Base-by-base conservation (phyloP, 2,888 invertebrate genomes). In the Luperina testacea region DNA sequence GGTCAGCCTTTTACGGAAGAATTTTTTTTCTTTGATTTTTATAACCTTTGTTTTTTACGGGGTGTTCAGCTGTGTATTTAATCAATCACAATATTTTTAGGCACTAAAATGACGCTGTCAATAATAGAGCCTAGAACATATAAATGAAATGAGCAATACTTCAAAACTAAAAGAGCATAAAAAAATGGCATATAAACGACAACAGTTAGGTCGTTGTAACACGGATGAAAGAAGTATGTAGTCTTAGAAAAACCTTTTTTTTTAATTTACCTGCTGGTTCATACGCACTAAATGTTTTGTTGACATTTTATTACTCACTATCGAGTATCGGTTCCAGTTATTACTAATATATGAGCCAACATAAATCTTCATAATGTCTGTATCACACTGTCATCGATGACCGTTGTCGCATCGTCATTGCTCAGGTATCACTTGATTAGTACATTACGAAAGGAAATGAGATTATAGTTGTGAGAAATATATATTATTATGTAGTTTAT, bases 371-470 rank as follows among this genome's bases (percentile, higher is more conserved):
- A 45, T 64, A 63, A 75, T 51, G n/a, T 75, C 20, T 24, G 24
- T 68, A 45, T 72, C 42, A 74, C 27, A 72, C 51, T 78, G 72
- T 77, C 64, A 67, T 81, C 11, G 13, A 63, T 77, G 27, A 72
- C 77, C 27, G 45, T 53, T 42, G 65, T 65, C n/a, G 57, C 65
- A 70, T 59, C 77, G 78, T 85, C 80, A 88, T 78, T 45, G 80
- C 80, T 82, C 53, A 78, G 64, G 68, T 74, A 77, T 81, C 72
- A 65, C 27, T 57, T 74, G 80, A 87, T 78, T 75, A 72, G 64
- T 73, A 32, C 42, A 69, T 63, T 69, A n/a, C 72, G 70, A 86
- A 86, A 80, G 88, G 87, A 88, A 83, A 72, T 83, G 77, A 80
- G 72, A 83, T 82, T 78, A 70, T 68, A 51, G 69, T 85, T 76